Percentiles rank a stretch among this genome's conserved stretches.
Evolutionary conservation across 2,113 vertebrate species (phyloP).

Genomic region (Poeciliopsis turrubarensis): DNA sequence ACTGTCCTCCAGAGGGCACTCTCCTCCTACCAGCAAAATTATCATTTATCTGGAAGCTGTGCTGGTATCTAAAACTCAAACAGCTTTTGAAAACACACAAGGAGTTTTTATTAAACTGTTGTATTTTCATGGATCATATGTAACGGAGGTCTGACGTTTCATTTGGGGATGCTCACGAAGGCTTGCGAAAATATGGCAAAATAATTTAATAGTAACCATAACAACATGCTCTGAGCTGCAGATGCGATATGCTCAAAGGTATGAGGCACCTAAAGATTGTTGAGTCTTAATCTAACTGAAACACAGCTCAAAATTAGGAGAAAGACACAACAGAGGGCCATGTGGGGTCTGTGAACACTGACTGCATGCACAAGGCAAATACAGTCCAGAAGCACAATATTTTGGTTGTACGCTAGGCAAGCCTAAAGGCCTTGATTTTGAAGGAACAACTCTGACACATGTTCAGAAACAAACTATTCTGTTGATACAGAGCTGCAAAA

Average conservation of each 20-base stretch:
- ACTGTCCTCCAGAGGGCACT: conserved; percentile 51
- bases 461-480: too few relatives aligned
- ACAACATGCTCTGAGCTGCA: not conserved
- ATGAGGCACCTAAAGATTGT: not conserved
- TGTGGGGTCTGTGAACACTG: not conserved
- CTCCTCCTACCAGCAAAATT: conserved; percentile 1
- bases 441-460: not conserved
- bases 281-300: conserved; percentile 5
- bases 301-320: not conserved
- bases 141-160: not conserved
- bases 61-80: not conserved
- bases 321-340: conserved; percentile 30
- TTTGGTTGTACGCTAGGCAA: not conserved
- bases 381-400: not conserved
- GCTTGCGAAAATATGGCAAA: not conserved
- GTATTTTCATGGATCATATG: not conserved
- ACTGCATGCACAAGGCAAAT: not conserved
- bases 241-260: not conserved
- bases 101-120: not conserved
- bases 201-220: not conserved
- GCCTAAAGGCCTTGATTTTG: conserved; percentile 4
- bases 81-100: not conserved
- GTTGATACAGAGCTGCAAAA: too few relatives aligned
- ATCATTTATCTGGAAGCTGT: not conserved
- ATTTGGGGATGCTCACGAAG: not conserved